These are phyloP conservation scores for Okapia johnstoni DNA, from an alignment of 2,113 vertebrate genomes.

Conservation along the genomic window DNA sequence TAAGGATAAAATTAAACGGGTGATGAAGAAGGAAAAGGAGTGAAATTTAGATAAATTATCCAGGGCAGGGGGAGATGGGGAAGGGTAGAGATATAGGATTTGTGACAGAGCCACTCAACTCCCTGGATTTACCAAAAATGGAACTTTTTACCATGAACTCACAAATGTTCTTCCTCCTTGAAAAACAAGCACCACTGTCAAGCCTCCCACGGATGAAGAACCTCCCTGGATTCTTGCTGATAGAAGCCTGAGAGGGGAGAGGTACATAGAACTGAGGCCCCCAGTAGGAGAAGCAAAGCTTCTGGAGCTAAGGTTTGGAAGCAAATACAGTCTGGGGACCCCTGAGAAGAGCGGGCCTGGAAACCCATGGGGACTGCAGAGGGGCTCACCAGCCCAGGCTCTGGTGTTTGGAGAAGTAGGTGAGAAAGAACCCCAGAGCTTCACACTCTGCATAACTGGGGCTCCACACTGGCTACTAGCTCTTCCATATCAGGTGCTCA, in stretches of 20 bases:
- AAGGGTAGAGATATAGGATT: neutral
- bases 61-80: neutral
- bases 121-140: neutral
- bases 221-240: neutral
- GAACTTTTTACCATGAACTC: conserved; percentile 32
- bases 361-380: neutral
- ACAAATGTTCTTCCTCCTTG: neutral
- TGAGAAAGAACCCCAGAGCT: neutral
- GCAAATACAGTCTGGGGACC: neutral
- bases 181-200: neutral
- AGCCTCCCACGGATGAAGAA: neutral
- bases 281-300: neutral
- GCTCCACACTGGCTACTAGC: neutral
- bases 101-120: neutral
- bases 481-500: neutral
- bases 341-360: neutral
- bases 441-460: neutral
- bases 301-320: neutral
- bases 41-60: neutral
- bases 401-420: neutral
- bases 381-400: neutral
- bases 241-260: neutral
- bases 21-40: conserved; percentile 33
- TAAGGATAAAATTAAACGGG: conserved; percentile 6
- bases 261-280: fast-evolving